Evolutionary conservation across 2,113 vertebrate genomes (phyloP).

Genomic region (Crotalus helleri): DNA sequence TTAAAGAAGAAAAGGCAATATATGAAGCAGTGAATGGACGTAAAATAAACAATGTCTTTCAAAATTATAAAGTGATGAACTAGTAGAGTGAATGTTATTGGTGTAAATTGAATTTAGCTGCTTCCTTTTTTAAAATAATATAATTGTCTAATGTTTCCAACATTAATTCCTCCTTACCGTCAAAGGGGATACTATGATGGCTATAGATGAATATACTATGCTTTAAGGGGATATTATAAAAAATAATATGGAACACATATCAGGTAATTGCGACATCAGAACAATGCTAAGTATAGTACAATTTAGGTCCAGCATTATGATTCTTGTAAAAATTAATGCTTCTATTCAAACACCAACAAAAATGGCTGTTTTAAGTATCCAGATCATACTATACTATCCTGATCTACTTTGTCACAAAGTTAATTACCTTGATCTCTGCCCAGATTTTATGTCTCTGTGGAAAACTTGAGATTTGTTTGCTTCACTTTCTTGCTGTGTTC

Average conservation of each 20-base stretch:
- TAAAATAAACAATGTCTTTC: not conserved
- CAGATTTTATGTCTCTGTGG: not conserved
- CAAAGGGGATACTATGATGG: not conserved
- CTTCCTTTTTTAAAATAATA: not conserved
- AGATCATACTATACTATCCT: not conserved
- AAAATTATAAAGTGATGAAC: not conserved
- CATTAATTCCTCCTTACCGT: not conserved
- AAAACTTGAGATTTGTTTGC: not conserved
- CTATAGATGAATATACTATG: not conserved
- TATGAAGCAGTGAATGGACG: not conserved
- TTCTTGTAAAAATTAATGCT: conserved; percentile 25
- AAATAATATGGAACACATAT: not conserved
- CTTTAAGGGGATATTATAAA: not conserved
- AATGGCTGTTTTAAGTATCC: conserved; percentile 38
- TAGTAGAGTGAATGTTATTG: not conserved
- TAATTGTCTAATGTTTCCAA: not conserved
- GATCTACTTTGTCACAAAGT: not conserved
- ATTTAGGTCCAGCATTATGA: conserved; percentile 36
- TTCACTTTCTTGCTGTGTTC: not conserved
- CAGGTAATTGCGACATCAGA: not conserved
- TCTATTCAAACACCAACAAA: not conserved
- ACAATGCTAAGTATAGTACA: not conserved
- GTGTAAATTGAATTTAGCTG: not conserved
- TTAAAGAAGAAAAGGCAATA: not conserved
- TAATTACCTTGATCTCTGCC: not conserved